Conservation (phyloP, 2,888 invertebrate genomes). For the Aporophyla nigra region DNA sequence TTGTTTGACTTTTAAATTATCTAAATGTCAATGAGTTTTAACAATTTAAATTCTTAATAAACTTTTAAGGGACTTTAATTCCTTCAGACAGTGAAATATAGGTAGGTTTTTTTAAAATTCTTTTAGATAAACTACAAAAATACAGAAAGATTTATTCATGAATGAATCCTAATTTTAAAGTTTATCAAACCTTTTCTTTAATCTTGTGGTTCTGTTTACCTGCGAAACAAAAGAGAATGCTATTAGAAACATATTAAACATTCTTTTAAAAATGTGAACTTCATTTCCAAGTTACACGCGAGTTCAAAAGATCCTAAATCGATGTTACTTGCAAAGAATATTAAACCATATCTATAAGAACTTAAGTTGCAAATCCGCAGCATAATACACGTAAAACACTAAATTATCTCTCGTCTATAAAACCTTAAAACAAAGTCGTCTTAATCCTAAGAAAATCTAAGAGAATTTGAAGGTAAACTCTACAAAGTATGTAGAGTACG, state of each 20-base stretch:
- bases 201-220: constrained; percentile 28
- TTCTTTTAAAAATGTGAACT: not conserved
- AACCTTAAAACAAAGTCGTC: constrained; percentile 14
- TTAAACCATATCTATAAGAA: not conserved
- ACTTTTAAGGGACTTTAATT: constrained; percentile 17
- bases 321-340: not conserved
- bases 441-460: constrained; percentile 4
- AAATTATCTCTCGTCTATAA: not conserved
- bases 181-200: not conserved
- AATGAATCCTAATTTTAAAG: not conserved
- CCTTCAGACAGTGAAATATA: not conserved
- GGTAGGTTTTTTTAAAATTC: not conserved
- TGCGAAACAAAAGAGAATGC: constrained; percentile 37
- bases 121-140: not conserved
- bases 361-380: not conserved
- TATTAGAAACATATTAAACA: constrained; percentile 3
- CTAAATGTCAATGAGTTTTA: constrained; percentile 54
- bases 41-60: constrained; percentile 29
- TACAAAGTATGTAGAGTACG: constrained; percentile 26
- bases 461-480: constrained; percentile 9
- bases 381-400: not conserved
- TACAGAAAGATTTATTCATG: not conserved
- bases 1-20: constrained; percentile 45
- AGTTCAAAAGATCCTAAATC: not conserved
- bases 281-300: not conserved